A percentile compares a stretch with the other conserved stretches of the same genome.
phyloP scores from a whole-genome alignment of 2,797 vertebrate species.

The Salmo trutta region DNA sequence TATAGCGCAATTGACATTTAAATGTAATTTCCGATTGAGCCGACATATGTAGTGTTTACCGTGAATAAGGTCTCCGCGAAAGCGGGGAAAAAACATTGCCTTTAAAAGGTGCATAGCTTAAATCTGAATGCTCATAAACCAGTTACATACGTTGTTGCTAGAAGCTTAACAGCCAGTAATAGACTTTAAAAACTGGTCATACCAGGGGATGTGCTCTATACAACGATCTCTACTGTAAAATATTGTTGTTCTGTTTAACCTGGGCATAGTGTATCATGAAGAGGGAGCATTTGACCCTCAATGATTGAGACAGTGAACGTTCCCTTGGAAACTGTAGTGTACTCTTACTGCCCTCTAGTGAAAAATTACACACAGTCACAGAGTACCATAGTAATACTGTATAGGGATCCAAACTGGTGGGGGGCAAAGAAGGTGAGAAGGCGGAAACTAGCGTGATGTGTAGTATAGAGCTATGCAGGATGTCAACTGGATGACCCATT shows the following conservation, averaged over 20 bases:
- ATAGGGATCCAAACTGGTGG: neutral
- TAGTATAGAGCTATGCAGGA: too few species aligned
- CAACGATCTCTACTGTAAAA: neutral
- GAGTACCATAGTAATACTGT: neutral
- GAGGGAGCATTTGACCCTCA: neutral
- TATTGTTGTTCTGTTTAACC: neutral
- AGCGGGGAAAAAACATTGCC: too few species aligned
- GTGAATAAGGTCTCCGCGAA: too few species aligned
- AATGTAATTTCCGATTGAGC: too few species aligned
- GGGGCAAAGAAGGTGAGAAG: neutral
- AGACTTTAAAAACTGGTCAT: neutral
- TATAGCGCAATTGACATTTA: too few species aligned
- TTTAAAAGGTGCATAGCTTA: too few species aligned
- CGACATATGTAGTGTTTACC: too few species aligned
- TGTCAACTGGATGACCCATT: neutral
- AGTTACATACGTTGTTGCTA: too few species aligned
- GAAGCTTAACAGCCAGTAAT: too few species aligned
- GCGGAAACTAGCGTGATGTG: neutral
- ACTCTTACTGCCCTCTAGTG: conserved; percentile 14
- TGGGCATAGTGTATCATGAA: neutral
- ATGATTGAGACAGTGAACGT: neutral
- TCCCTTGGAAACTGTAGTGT: neutral
- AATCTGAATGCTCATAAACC: too few species aligned
- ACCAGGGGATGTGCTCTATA: neutral
- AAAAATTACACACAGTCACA: neutral